Evolutionary conservation across 2,888 invertebrate genomes (phyloP).

Genomic region (Disparrhopalites patrizii): DNA sequence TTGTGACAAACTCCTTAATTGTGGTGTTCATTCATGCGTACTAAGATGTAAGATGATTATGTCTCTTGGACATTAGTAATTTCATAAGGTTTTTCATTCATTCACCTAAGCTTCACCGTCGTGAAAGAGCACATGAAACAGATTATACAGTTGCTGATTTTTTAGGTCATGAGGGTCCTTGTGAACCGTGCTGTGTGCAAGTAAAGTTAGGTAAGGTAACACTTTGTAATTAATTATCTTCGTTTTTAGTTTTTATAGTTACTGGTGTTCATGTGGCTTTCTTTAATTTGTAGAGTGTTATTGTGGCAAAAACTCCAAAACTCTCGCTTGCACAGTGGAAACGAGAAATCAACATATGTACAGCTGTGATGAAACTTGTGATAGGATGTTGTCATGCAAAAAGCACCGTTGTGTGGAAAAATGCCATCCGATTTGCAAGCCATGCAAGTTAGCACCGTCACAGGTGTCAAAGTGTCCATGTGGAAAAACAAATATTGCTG

Average conservation of each 20-base stretch:
- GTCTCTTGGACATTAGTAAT: neutral
- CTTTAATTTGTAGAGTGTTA: conserved; percentile 59
- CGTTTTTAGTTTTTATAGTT: too few relatives aligned
- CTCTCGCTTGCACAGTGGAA: conserved; percentile 62
- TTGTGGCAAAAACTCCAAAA: conserved; percentile 63
- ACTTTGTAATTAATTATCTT: too few relatives aligned
- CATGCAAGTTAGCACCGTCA: conserved; percentile 62
- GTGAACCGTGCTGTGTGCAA: conserved; percentile 65
- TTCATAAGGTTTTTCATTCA: neutral
- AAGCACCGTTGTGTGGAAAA: conserved; percentile 63
- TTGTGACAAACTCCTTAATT: conserved; percentile 72
- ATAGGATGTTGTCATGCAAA: conserved; percentile 53
- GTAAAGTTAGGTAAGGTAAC: conserved; percentile 62
- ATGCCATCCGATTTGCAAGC: conserved; percentile 66
- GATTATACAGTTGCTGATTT: neutral
- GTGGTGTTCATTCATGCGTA: conserved; percentile 69
- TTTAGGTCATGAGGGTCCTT: conserved; percentile 65
- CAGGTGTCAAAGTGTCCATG: conserved; percentile 70
- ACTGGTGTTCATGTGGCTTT: conserved; percentile 19
- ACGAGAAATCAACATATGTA: conserved; percentile 55
- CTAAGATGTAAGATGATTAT: conserved; percentile 14
- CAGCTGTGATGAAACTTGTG: conserved; percentile 60
- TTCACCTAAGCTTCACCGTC: neutral
- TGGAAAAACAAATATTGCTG: conserved; percentile 61
- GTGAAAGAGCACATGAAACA: too few relatives aligned